phyloP scores from a whole-genome alignment of 1,140 invertebrate species.

The Sarcophaga bullata region DNA sequence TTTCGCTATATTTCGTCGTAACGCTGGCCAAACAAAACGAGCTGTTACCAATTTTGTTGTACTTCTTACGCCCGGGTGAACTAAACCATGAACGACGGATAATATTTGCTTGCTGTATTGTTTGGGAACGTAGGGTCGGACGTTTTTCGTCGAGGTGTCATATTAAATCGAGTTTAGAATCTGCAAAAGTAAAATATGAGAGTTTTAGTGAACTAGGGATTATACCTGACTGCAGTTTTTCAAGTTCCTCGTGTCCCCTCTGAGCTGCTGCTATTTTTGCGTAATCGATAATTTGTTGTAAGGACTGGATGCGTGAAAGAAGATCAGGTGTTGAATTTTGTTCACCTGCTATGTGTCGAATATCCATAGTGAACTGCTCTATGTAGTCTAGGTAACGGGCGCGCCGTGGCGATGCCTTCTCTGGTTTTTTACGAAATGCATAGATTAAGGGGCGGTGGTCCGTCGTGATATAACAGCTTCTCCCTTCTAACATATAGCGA shows the following conservation, averaged over 20 bases:
- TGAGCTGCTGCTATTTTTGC: background rate
- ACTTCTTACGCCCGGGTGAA: background rate
- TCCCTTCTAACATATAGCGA: background rate
- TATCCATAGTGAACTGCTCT: background rate
- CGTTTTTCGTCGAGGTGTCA: background rate
- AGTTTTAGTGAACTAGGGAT: background rate
- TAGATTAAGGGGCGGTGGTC: conserved; percentile 29
- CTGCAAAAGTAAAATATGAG: background rate
- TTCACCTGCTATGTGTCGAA: conserved; percentile 8
- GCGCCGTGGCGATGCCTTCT: background rate
- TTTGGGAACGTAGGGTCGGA: conserved; percentile 10
- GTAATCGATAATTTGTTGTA: background rate
- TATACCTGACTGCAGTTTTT: background rate
- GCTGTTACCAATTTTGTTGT: background rate
- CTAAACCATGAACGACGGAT: background rate
- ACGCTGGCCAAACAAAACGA: background rate
- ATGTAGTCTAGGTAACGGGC: conserved; percentile 6
- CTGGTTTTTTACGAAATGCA: conserved; percentile 27
- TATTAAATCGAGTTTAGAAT: background rate
- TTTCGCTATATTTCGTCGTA: background rate
- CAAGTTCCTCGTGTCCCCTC: background rate
- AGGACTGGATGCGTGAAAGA: background rate
- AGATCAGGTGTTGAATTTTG: background rate
- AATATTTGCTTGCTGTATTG: background rate
- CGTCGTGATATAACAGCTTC: conserved; percentile 21